Conservation (phyloP, 2,113 vertebrate genomes). For the Irena cyanogastra region DNA sequence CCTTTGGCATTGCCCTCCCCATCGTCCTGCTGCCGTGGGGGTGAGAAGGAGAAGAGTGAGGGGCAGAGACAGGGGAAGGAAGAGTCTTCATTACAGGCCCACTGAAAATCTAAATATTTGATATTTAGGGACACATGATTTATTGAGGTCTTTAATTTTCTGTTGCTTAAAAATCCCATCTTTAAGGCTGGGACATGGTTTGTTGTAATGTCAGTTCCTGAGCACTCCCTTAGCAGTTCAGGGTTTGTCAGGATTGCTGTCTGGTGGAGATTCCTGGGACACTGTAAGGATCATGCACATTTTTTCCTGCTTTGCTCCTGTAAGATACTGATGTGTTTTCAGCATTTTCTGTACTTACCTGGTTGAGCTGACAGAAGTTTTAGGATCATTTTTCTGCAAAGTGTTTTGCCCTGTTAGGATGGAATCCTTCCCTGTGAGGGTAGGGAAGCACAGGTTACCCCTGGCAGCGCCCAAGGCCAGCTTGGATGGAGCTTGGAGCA, state of each 20-base stretch:
- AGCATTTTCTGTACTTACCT: not conserved
- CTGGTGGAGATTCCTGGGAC: not conserved
- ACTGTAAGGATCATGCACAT: fast-evolving
- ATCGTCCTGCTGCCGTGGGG: not conserved
- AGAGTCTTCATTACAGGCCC: not conserved
- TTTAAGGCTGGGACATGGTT: not conserved
- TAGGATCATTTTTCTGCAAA: not conserved
- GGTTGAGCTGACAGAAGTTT: not conserved
- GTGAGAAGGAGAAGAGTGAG: not conserved
- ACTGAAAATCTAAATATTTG: not conserved
- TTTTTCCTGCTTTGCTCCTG: not conserved
- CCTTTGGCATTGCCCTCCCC: not conserved
- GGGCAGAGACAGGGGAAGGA: not conserved
- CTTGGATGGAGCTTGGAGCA: fast-evolving
- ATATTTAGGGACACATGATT: not conserved
- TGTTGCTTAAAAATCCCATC: not conserved
- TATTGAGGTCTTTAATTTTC: not conserved
- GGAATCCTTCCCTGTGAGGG: not conserved
- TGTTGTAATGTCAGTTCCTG: not conserved
- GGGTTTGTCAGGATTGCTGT: not conserved
- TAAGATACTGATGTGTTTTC: not conserved
- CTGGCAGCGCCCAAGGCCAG: not conserved
- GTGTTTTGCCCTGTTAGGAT: fast-evolving
- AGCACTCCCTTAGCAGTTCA: not conserved
- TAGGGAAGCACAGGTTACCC: not conserved